A percentile compares a stretch with the other conserved stretches of the same genome.
Evolutionary conservation across 1,140 invertebrate genomes (phyloP).

Genomic region (Drosophila baimaii): DNA sequence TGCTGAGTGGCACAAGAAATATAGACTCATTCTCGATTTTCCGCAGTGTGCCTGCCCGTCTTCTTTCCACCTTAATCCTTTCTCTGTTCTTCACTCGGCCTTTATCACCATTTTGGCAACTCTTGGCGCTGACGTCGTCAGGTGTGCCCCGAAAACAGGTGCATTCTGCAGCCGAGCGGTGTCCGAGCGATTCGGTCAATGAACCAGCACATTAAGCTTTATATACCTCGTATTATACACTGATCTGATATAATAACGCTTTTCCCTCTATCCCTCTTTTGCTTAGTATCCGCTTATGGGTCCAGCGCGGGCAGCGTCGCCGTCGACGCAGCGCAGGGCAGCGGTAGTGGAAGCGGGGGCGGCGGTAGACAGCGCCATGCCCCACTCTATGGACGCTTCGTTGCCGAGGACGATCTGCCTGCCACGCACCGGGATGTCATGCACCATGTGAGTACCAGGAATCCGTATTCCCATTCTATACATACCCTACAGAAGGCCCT

Average conservation of each 20-base stretch:
- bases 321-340: conserved; percentile 69
- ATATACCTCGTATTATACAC: background rate
- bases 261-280: background rate
- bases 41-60: background rate
- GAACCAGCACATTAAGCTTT: conserved; percentile 27
- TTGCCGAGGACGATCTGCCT: conserved; percentile 92
- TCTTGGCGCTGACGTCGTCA: conserved; percentile 31
- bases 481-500: background rate
- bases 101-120: conserved; percentile 40
- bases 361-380: conserved; percentile 86
- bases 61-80: conserved; percentile 1
- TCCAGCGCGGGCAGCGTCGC: conserved; percentile 78
- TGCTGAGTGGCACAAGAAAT: no score
- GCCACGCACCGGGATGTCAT: conserved; percentile 84
- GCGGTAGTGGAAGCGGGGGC: conserved; percentile 51
- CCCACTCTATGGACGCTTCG: conserved; percentile 93
- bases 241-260: conserved; percentile 5
- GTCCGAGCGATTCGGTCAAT: conserved; percentile 42
- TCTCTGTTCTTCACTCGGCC: background rate
- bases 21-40: background rate
- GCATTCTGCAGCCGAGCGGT: conserved; percentile 25
- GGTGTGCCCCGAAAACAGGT: conserved; percentile 46
- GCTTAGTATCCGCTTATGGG: conserved; percentile 82
- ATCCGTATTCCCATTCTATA: background rate
- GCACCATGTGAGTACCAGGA: conserved; percentile 79